Conservation (phyloP, 2,797 vertebrate genomes). For the Pangasius macronema region DNA sequence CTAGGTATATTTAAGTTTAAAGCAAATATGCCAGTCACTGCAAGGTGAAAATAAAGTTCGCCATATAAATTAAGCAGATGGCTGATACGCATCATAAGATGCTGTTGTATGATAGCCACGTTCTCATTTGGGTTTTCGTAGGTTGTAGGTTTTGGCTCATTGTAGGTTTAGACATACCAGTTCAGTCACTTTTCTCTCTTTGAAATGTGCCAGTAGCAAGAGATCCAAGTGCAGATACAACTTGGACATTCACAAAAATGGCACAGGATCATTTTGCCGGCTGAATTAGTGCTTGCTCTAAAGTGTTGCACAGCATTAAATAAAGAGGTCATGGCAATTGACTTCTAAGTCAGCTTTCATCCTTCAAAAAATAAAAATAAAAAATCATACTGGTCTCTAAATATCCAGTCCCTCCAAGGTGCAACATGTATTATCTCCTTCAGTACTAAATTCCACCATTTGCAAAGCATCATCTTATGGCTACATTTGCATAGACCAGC, state of each 20-base stretch:
- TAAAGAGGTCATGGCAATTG: neutral
- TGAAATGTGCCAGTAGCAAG: neutral
- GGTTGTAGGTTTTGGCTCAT: neutral
- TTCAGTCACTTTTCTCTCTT: neutral
- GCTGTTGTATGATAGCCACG: neutral
- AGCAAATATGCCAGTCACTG: neutral
- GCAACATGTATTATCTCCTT: neutral
- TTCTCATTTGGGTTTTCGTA: neutral
- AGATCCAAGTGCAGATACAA: too few relatives aligned
- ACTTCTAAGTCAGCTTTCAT: neutral
- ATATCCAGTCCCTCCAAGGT: neutral
- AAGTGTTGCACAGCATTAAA: neutral
- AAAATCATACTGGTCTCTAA: neutral
- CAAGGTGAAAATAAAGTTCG: neutral
- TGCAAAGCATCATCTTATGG: too few relatives aligned
- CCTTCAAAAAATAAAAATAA: too few relatives aligned
- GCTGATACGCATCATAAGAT: neutral
- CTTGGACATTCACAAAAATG: too few relatives aligned
- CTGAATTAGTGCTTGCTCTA: too few relatives aligned
- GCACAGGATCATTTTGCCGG: too few relatives aligned
- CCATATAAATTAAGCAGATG: neutral
- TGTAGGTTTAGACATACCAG: neutral
- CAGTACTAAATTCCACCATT: neutral
- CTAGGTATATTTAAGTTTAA: neutral
- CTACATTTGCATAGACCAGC: neutral